A percentile compares a stretch with the other conserved stretches of the same genome.
Evolutionary conservation across 2,888 invertebrate genomes (phyloP).

Genomic region (Tachina lurida): DNA sequence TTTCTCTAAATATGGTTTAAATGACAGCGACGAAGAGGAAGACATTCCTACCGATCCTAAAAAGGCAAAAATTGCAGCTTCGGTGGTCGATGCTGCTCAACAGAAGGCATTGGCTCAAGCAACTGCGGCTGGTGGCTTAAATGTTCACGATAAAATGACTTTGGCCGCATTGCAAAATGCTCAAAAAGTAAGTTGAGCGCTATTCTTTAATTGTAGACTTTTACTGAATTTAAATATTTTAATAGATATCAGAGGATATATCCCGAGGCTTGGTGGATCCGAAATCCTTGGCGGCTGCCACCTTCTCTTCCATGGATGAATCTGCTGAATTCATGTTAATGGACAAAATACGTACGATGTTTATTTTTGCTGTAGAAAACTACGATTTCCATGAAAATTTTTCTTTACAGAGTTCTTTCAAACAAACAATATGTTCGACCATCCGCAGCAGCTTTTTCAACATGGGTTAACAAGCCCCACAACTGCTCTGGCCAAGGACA

Average conservation of each 20-base stretch:
- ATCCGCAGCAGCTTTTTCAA: constrained; percentile 66
- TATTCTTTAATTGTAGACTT: background rate
- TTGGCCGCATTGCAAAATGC: constrained; percentile 74
- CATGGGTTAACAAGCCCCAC: constrained; percentile 85
- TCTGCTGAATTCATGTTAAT: constrained; percentile 79
- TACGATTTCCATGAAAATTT: background rate
- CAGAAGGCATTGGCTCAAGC: constrained; percentile 30
- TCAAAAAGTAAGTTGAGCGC: constrained; percentile 71
- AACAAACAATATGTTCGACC: constrained; percentile 76
- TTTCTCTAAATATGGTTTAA: constrained; percentile 96
- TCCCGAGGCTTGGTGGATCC: constrained; percentile 77
- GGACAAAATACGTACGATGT: constrained; percentile 80
- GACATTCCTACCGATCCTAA: constrained; percentile 83
- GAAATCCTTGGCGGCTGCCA: constrained; percentile 73
- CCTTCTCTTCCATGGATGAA: constrained; percentile 77
- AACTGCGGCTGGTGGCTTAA: constrained; percentile 15
- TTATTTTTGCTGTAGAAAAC: background rate
- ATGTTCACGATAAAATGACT: constrained; percentile 73
- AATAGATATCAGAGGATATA: constrained; percentile 75
- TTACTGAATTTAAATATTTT: background rate
- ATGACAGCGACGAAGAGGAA: constrained; percentile 95
- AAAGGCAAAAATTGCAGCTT: constrained; percentile 78
- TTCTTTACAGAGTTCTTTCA: constrained; percentile 77
- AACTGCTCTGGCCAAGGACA: constrained; percentile 85
- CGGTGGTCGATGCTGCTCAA: constrained; percentile 54